phyloP scores from a whole-genome alignment of 2,888 invertebrate genomes.

The Lasioglossum leucozonium region DNA sequence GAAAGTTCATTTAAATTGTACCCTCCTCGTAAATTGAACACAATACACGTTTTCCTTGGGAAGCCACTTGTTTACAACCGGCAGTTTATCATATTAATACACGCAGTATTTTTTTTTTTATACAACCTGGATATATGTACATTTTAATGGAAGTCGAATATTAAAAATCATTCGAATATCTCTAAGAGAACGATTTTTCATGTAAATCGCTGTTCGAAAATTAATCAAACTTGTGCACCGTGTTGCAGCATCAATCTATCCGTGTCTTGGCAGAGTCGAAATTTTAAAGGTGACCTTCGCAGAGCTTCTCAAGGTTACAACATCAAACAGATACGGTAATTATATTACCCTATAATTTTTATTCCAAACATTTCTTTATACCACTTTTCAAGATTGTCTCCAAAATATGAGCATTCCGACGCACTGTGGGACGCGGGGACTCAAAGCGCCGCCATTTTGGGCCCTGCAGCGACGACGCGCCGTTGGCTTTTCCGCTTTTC shows the following conservation, averaged over 20 bases:
- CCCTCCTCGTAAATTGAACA: conserved; percentile 7
- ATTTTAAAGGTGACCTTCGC: too few species aligned
- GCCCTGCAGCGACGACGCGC: background rate
- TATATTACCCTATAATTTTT: too few species aligned
- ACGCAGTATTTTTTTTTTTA: background rate
- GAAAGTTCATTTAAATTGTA: conserved; percentile 17
- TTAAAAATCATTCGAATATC: background rate
- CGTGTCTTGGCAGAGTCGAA: background rate
- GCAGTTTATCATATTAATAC: background rate
- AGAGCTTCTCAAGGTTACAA: too few species aligned
- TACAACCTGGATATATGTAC: background rate
- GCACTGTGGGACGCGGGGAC: background rate
- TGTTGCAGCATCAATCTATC: too few species aligned
- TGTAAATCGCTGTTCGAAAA: background rate
- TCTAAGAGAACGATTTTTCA: background rate
- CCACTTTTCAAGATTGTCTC: too few species aligned
- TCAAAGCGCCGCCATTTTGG: background rate
- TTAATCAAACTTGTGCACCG: background rate
- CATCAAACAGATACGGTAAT: too few species aligned
- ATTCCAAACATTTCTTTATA: too few species aligned
- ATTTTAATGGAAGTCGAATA: background rate
- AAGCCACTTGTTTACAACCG: conserved; percentile 3
- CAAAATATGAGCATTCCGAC: too few species aligned
- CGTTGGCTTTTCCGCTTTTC: background rate
- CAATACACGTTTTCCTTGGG: background rate